Conservation (phyloP, 2,113 vertebrate species). For the Melierax canorus region DNA sequence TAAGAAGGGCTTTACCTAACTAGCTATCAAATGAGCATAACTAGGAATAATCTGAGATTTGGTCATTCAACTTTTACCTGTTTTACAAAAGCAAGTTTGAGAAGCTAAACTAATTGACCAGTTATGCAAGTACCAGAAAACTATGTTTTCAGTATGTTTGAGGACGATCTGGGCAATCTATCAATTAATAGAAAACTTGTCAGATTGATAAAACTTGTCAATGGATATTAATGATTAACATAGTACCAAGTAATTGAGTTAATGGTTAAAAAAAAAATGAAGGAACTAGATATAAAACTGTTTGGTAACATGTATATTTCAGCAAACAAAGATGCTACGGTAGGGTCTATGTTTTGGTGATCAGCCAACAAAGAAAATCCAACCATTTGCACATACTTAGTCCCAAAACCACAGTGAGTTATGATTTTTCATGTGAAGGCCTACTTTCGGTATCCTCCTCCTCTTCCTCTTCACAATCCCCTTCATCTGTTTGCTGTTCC, state of each 20-base stretch:
- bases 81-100: slow-evolving; percentile 66
- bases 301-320: slow-evolving; percentile 68
- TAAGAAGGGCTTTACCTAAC: slow-evolving; percentile 65
- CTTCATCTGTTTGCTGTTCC: slow-evolving; percentile 94
- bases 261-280: slow-evolving; percentile 71
- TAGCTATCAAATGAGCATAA: slow-evolving; percentile 65
- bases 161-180: slow-evolving; percentile 68
- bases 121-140: slow-evolving; percentile 73
- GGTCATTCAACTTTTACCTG: slow-evolving; percentile 64
- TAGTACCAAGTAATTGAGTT: slow-evolving; percentile 67
- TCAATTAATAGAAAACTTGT: slow-evolving; percentile 68
- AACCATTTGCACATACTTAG: slow-evolving; percentile 75
- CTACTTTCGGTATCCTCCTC: slow-evolving; percentile 73
- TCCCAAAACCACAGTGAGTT: slow-evolving; percentile 74
- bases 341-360: slow-evolving; percentile 70
- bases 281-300: slow-evolving; percentile 70
- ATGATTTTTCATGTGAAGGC: slow-evolving; percentile 83
- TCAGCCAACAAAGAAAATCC: slow-evolving; percentile 83
- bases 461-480: slow-evolving; percentile 82
- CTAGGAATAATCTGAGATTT: slow-evolving; percentile 65
- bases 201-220: slow-evolving; percentile 65
- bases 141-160: slow-evolving; percentile 33
- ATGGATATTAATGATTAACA: slow-evolving; percentile 71
- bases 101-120: slow-evolving; percentile 64
- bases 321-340: slow-evolving; percentile 73